Conservation (phyloP, 2,113 vertebrate species). For the Machaerirhynchus nigripectus region DNA sequence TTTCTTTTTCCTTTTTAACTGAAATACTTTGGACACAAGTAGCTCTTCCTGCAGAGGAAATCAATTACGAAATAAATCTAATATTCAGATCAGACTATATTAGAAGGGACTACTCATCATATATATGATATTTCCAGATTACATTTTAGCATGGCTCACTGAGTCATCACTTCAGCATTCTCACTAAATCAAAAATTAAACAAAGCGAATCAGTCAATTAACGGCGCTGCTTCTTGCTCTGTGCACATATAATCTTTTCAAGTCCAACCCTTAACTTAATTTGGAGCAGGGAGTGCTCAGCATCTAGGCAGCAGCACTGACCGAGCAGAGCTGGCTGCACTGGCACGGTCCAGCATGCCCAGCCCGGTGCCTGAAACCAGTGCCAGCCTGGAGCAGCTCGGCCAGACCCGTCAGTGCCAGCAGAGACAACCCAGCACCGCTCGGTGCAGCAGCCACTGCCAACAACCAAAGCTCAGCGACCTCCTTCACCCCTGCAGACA, state of each 20-base stretch:
- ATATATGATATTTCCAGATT: constrained; percentile 10
- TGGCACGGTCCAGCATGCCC: background rate
- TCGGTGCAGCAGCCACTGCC: background rate
- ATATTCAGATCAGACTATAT: constrained; percentile 31
- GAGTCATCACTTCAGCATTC: constrained; percentile 38
- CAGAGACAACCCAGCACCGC: fast-evolving
- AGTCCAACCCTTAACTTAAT: background rate
- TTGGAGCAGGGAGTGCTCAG: background rate
- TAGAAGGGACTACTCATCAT: constrained; percentile 16
- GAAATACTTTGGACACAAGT: background rate
- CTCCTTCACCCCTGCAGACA: background rate
- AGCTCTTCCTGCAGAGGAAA: constrained; percentile 2
- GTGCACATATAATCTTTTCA: background rate
- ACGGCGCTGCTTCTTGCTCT: background rate
- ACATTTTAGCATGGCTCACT: background rate
- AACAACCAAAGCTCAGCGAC: background rate
- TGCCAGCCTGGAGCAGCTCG: background rate
- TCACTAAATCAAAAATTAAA: constrained; percentile 46
- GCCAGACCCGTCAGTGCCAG: too few species aligned
- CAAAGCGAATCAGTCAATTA: constrained; percentile 35
- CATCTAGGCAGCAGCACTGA: background rate
- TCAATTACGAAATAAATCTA: constrained; percentile 36
- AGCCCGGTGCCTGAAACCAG: background rate
- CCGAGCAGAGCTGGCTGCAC: background rate
- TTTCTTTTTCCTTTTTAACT: background rate